Evolutionary conservation across 2,113 vertebrate species (phyloP).

Genomic region (Morone saxatilis): DNA sequence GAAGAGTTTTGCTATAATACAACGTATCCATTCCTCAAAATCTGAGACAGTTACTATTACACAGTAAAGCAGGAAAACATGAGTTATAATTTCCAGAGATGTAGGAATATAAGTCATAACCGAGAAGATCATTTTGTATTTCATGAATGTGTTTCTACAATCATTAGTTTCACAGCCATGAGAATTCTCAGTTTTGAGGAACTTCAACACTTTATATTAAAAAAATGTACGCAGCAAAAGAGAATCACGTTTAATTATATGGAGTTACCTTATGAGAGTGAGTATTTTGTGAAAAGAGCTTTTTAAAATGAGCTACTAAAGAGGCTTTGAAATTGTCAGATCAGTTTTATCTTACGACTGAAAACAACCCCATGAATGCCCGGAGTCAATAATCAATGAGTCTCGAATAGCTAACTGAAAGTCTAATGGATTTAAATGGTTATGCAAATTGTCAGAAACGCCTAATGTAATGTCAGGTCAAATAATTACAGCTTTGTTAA

Average conservation of each 20-base stretch:
- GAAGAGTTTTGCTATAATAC: too few species aligned
- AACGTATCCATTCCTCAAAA: too few species aligned
- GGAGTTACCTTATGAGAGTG: too few species aligned
- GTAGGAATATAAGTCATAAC: background rate
- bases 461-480: too few species aligned
- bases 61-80: too few species aligned
- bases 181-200: background rate
- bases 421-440: constrained; percentile 2
- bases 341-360: background rate
- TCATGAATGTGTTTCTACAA: background rate
- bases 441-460: background rate
- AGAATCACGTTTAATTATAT: background rate
- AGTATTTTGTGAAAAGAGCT: background rate
- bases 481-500: too few species aligned
- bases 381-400: background rate
- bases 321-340: background rate
- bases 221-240: background rate
- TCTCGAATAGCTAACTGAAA: background rate
- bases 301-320: background rate
- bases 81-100: too few species aligned
- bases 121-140: background rate
- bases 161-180: background rate
- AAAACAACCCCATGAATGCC: background rate
- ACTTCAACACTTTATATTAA: background rate
- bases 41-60: too few species aligned